These are phyloP conservation scores for Whitmania pigra DNA, from an alignment of 1,140 invertebrate genomes.

Conservation along the genomic window DNA sequence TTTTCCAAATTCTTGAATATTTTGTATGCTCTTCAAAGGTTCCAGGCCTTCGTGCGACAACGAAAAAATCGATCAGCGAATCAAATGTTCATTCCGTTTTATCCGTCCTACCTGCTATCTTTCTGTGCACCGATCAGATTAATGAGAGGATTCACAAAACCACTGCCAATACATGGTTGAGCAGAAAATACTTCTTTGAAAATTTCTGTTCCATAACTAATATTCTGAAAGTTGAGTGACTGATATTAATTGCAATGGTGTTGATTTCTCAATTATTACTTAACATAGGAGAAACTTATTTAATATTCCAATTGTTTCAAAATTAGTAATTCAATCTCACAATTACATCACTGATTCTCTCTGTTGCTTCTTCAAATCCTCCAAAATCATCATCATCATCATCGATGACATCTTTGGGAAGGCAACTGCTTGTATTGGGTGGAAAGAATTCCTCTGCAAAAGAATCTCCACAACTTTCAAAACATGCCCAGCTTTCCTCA, in stretches of 20 bases:
- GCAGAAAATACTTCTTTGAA: neutral
- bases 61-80: neutral
- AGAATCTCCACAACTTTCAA: too few species aligned
- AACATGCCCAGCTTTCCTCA: too few species aligned
- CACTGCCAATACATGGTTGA: too few species aligned
- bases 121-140: too few species aligned
- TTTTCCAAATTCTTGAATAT: neutral
- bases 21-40: neutral
- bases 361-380: constrained; percentile 5
- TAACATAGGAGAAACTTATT: neutral
- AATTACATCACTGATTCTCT: neutral
- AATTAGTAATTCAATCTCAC: neutral
- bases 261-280: neutral
- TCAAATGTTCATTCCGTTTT: too few species aligned
- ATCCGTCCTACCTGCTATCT: too few species aligned
- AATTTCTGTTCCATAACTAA: neutral
- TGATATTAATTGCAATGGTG: neutral
- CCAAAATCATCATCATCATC: constrained; percentile 9
- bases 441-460: too few species aligned
- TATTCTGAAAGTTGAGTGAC: neutral
- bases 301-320: neutral
- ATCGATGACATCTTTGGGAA: neutral
- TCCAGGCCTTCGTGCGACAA: neutral
- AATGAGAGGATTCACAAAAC: too few species aligned
- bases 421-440: too few species aligned